Conservation (phyloP, 2,888 invertebrate genomes). For the Andrena fulva region DNA sequence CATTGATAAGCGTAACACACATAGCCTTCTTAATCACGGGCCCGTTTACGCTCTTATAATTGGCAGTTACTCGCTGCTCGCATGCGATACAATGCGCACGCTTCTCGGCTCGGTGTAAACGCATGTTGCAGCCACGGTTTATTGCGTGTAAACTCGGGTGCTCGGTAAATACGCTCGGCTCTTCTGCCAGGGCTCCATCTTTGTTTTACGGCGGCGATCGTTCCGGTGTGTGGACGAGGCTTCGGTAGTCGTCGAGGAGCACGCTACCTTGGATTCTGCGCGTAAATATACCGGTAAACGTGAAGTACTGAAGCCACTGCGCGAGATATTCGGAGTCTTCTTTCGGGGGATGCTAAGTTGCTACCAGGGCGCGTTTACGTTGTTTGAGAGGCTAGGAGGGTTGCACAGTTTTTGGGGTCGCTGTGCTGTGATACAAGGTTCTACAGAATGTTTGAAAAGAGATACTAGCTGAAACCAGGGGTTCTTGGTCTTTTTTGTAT, state of each 20-base stretch:
- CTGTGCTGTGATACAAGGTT: no score
- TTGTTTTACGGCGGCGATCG: slow-evolving; percentile 39
- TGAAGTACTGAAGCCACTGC: background rate
- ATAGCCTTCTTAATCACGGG: slow-evolving; percentile 64
- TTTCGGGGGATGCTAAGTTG: background rate
- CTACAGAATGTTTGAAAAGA: no score
- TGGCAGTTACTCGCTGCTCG: slow-evolving; percentile 62
- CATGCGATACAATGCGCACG: slow-evolving; percentile 55
- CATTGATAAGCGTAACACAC: slow-evolving; percentile 68
- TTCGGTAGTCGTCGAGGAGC: slow-evolving; percentile 26
- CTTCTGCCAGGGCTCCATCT: slow-evolving; percentile 25
- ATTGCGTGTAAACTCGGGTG: slow-evolving; percentile 54
- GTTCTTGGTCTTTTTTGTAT: no score
- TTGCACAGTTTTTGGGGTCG: no score
- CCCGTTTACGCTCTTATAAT: slow-evolving; percentile 69
- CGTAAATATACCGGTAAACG: slow-evolving; percentile 10
- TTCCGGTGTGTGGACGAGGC: slow-evolving; percentile 15
- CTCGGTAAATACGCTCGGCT: slow-evolving; percentile 23
- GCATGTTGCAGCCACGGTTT: slow-evolving; percentile 8
- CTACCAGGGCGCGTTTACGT: no score
- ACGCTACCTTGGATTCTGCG: slow-evolving; percentile 14
- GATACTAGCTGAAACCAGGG: no score
- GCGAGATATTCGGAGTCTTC: background rate
- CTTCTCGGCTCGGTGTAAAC: slow-evolving; percentile 20
- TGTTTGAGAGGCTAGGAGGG: no score